Percentiles rank a stretch among this genome's conserved stretches.
Conservation (phyloP, 2,888 invertebrate species). For the Cataglyphis albicans region DNA sequence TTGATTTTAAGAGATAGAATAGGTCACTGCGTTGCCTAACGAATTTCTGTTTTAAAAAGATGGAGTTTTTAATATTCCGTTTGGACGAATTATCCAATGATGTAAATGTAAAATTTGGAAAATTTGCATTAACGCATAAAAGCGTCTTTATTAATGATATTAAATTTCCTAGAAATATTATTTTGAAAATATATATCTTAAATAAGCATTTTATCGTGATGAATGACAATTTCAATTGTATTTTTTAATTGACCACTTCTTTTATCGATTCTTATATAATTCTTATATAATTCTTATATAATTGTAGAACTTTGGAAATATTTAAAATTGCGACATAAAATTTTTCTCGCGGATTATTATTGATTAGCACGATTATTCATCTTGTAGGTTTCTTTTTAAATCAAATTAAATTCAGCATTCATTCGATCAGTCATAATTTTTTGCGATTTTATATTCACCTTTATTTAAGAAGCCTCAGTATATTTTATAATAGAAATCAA, state of each 20-base stretch:
- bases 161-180: background rate
- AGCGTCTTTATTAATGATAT: background rate
- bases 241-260: background rate
- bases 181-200: background rate
- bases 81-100: conserved; percentile 15
- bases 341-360: background rate
- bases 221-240: background rate
- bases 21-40: background rate
- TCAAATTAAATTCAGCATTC: conserved; percentile 54
- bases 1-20: conserved; percentile 23
- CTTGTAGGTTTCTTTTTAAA: conserved; percentile 8
- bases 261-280: background rate
- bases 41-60: conserved; percentile 10
- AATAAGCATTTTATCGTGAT: background rate
- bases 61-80: background rate
- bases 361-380: background rate
- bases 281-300: too few species aligned
- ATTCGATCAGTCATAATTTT: background rate
- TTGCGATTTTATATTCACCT: conserved; percentile 37
- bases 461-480: conserved; percentile 33
- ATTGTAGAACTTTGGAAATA: background rate
- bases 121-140: conserved; percentile 15
- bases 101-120: conserved; percentile 27
- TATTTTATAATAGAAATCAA: conserved; percentile 39
- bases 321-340: conserved; percentile 7